Base-by-base conservation (phyloP, 2,113 vertebrate species). In the Trichechus manatus region DNA sequence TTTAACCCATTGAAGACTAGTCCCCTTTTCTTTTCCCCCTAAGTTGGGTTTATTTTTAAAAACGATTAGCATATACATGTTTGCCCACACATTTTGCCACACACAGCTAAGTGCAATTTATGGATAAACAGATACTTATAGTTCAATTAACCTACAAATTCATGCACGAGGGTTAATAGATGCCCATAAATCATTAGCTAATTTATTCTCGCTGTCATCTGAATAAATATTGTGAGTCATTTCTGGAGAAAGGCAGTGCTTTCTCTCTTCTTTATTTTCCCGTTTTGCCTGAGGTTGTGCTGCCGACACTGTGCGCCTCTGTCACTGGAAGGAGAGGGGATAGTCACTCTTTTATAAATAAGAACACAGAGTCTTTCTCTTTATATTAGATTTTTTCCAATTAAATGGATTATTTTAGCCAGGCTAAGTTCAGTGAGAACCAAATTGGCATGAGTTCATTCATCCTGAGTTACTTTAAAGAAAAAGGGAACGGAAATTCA, bases 381-480 rank as follows among this genome's bases (percentile, higher is more conserved):
- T 61, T 11, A 87, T 42, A 85, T 95, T 95, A 59, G 22, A 23
- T 79, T 84, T 86, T 95, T 93, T 78, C 3, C 56, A 96, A 70
- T 6, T 95, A 80, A 98, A 84, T n/a, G 42, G 33, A 94, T 95
- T 84, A 85, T 95, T 98, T 96, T 96, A 91, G 59, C 70, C 94
- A 95, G 89, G 10, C 23, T 94, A 89, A 61, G 19, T 97, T 68
- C 89, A 88, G 89, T 79, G 95, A 89, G 96, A 93, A 98, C 9
- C 29, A 96, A 31, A 97, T 78, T 72, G 97, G 20, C 59, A 75
- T 88, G 93, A 97, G 42, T 92, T 50, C 27, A 87, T 20, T 91
- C 81, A 87, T 97, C 36, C 97, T 88, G 66, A 86, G 19, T 61
- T 87, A 81, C 80, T 97, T 63, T 64, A 81, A 96, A 94, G 53